Evolutionary conservation across 2,797 vertebrate species (phyloP), one percentile per base, ranked within the genome.

Genomic region (Strix occidentalis): DNA sequence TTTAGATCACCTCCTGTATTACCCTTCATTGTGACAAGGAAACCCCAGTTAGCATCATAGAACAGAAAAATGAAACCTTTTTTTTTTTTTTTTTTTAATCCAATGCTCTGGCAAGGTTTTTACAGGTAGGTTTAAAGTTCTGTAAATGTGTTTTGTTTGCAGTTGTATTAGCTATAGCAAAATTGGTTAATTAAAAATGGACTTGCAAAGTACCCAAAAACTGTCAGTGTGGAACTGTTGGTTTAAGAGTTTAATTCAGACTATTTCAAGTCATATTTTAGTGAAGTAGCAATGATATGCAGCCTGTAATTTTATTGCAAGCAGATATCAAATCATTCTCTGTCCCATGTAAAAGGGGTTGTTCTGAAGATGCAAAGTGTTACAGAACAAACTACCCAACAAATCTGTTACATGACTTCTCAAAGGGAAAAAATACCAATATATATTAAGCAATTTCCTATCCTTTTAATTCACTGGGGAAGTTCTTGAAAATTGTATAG

Each of bases 101-200:
- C 29, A 60, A 25, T 89, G 39, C 25, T 93, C 13, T 76, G 16
- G 14, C 63, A 86, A 76, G 12, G 5, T 70, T 95, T 92, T 88
- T 89, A 94, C 80, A 83, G 87, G 37, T 90, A 96, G 80, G 92
- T 96, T 96, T 96, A 91, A 96, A 97, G 95, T 88, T 94, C 94
- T 95, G 81, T 87, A 97, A 97, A 91, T 90, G 76, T 88, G 76
- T 87, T 95, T 97, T 94, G 72, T 97, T 97, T 97, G 84, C 77
- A 92, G 60, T 95, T 97, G 81, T 76, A 89, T 93, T 97, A 96
- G 95, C 84, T 96, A 60, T 61, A 95, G 91, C 82, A 96, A 97
- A 97, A 96, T 63, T 95, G 83, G 29, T 95, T 96, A 88, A 88
- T 96, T 96, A 97, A 97, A 96, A 98, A 89, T 93, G 76, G 85